A percentile compares a stretch with the other conserved stretches of the same genome.
phyloP scores from a whole-genome alignment of 2,113 vertebrate species.

The Prionailurus viverrinus region DNA sequence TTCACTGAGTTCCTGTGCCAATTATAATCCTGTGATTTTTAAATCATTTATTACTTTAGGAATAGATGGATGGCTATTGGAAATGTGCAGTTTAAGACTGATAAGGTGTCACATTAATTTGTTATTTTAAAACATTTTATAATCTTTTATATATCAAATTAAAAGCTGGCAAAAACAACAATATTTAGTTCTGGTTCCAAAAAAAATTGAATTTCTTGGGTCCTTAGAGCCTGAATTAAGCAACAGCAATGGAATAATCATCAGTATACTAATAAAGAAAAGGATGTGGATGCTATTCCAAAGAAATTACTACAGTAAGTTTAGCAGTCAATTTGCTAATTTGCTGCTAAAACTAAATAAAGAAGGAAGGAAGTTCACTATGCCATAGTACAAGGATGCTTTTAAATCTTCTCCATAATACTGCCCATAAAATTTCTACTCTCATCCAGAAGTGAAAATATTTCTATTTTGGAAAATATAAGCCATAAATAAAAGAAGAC shows the following conservation, averaged over 20 bases:
- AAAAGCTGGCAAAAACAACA: not conserved
- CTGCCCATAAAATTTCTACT: not conserved
- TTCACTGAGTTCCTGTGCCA: not conserved
- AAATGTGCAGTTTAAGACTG: not conserved
- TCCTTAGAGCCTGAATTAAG: not conserved
- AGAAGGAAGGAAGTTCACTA: not conserved
- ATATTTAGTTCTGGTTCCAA: not conserved
- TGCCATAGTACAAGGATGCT: not conserved
- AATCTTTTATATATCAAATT: not conserved
- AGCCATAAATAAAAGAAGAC: conserved; percentile 14
- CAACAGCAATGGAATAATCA: not conserved
- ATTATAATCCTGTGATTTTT: not conserved
- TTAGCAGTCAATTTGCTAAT: not conserved
- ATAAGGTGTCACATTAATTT: not conserved
- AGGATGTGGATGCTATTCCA: not conserved
- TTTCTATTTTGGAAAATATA: not conserved
- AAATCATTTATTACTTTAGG: not conserved
- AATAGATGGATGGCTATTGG: not conserved
- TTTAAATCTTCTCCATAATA: not conserved
- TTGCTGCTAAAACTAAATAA: not conserved
- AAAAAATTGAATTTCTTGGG: not conserved
- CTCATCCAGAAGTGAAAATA: not conserved
- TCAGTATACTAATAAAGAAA: not conserved
- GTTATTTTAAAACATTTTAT: not conserved
- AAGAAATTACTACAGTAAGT: not conserved